Percentiles rank a stretch among this genome's conserved stretches.
phyloP scores from a whole-genome alignment of 2,797 vertebrate species.

The Sebastes baramenuke region DNA sequence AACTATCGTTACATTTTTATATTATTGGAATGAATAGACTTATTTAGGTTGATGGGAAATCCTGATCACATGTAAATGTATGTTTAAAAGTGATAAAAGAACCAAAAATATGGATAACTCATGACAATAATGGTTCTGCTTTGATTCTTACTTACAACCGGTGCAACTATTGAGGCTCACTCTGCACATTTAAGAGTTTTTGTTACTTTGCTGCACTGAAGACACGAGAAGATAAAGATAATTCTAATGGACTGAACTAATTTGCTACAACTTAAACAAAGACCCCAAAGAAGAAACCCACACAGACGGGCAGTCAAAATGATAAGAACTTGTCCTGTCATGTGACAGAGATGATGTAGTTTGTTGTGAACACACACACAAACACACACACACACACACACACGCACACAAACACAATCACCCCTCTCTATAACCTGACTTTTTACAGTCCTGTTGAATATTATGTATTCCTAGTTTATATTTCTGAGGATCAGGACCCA shows the following conservation, averaged over 20 bases:
- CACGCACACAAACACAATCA: neutral
- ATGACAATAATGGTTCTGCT: neutral
- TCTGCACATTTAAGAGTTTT: neutral
- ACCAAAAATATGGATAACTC: neutral
- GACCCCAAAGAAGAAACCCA: neutral
- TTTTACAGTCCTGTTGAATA: too few relatives aligned
- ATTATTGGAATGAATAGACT: neutral
- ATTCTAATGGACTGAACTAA: neutral
- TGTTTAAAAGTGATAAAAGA: neutral
- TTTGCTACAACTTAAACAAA: neutral
- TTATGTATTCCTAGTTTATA: too few relatives aligned
- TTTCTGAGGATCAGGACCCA: too few relatives aligned
- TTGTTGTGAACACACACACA: slow-evolving; percentile 3
- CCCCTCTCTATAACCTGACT: too few relatives aligned
- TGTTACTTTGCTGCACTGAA: neutral
- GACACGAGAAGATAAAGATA: neutral
- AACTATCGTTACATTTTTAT: neutral
- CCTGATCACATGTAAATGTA: neutral
- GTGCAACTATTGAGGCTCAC: neutral
- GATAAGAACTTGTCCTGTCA: neutral
- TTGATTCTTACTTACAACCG: neutral
- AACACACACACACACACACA: neutral
- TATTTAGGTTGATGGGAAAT: neutral
- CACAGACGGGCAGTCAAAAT: neutral
- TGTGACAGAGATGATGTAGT: slow-evolving; percentile 5